A percentile compares a stretch with the other conserved stretches of the same genome.
These are phyloP conservation scores for Cyclophora albipunctata DNA, from an alignment of 2,888 invertebrate species.

Conservation along the genomic window DNA sequence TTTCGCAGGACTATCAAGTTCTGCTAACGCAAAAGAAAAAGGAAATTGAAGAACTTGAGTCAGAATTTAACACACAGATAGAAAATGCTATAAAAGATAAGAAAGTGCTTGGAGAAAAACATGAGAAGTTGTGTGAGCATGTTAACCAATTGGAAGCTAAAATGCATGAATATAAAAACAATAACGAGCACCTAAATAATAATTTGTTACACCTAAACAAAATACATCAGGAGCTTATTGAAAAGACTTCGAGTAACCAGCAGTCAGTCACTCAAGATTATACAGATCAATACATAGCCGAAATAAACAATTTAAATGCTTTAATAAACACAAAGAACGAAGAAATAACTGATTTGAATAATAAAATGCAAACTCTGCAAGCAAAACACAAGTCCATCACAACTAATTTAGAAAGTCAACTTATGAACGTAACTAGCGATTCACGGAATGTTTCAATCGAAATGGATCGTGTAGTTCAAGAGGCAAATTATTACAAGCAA, in stretches of 20 bases:
- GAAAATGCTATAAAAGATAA: constrained; percentile 66
- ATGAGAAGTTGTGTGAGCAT: constrained; percentile 67
- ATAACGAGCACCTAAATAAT: constrained; percentile 43
- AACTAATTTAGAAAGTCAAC: constrained; percentile 39
- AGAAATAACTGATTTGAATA: constrained; percentile 52
- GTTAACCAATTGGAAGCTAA: constrained; percentile 48
- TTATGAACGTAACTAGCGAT: constrained; percentile 48
- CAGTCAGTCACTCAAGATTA: constrained; percentile 45
- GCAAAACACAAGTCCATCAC: constrained; percentile 30
- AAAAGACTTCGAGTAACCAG: constrained; percentile 31
- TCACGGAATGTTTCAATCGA: constrained; percentile 28
- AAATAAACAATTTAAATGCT: constrained; percentile 75
- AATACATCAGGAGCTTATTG: constrained; percentile 46
- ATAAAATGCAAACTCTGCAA: constrained; percentile 40
- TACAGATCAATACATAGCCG: constrained; percentile 67
- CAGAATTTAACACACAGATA: constrained; percentile 61
- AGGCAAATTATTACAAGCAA: constrained; percentile 33
- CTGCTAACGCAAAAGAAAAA: constrained; percentile 57
- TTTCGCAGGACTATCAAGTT: constrained; percentile 48
- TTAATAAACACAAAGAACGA: constrained; percentile 65
- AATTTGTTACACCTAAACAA: constrained; percentile 49
- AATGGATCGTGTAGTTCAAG: constrained; percentile 29
- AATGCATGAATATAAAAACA: constrained; percentile 48
- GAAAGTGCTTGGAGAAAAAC: constrained; percentile 61
- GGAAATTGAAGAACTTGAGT: constrained; percentile 62